Evolutionary conservation across 1,140 invertebrate genomes (phyloP), one percentile per base, ranked within the genome.

Genomic region (Ceratina australensis): DNA sequence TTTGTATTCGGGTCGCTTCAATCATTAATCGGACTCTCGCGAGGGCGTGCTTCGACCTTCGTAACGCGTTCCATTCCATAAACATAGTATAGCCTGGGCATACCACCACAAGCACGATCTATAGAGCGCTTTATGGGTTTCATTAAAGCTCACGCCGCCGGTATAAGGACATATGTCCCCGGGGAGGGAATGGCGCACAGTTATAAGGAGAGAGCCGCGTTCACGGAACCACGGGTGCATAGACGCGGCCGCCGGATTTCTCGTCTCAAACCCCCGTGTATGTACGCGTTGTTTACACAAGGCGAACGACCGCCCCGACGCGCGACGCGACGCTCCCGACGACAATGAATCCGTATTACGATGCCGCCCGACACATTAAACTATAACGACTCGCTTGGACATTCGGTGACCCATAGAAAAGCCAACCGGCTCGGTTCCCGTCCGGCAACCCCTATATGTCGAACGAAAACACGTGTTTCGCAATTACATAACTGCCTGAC

Each of bases 281-380:
- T 64, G 75, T 83, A 74, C 77, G 64, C 79, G 80, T 86, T 89
- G 85, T 89, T 89, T 90, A 89, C 88, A 88, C 85, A 84, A 87
- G 79, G 33, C 87, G 86, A 87, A 82, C 83, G 83, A 83, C 82
- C 85, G 78, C 54, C 78, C 54, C 10, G 33, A 42, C 33, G 33
- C 33, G 33, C 33, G 33, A 7, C 33, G 33, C 77, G 81, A 81
- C 73, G 85, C 77, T 78, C 68, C 80, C 67, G 24, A 22, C 47
- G 79, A 73, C 87, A 71, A 90, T 91, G 90, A 89, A 89, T 89
- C 79, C 85, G 83, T 79, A 87, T 91, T 90, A 90, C 84, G 86
- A 83, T 80, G 84, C 74, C 82, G 82, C 85, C 84, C 80, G 86
- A 87, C 86, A 85, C 87, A 87, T 89, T 90, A 90, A 91, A 89